Evolutionary conservation across 1,140 invertebrate genomes (phyloP), one percentile per base, ranked within the genome.

Genomic region (Drosophila tsacasi): DNA sequence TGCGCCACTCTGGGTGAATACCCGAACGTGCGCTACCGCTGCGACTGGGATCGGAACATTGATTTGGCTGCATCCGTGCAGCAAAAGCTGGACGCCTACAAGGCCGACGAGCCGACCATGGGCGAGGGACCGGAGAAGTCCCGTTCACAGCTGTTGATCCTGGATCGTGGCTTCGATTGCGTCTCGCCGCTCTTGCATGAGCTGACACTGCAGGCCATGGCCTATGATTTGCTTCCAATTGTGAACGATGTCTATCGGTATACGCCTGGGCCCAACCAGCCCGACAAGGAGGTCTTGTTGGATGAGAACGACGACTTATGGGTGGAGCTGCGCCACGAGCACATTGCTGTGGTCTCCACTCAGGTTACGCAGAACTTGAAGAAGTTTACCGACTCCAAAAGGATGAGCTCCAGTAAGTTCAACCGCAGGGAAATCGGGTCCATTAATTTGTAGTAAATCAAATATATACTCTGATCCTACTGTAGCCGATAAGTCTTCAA

Each of bases 291-390:
- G 94, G 99, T 99, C 8, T 94, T 99, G 5, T 94, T 99, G 62
- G 99, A 99, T 93, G 99, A 99, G 93, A 99, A 99, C 93, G 99
- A 99, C 93, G 99, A 99, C 83, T 94, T 99, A 37, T 99, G 99
- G 99, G 96, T 98, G 7, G 98, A 99, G 76, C 94, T 99, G 49
- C 95, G 99, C 58, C 99, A 99, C 94, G 98, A 99, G 93, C 99
- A 99, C 93, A 99, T 99, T 93, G 99, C 99, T 52, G 97, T 99
- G 39, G 99, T 99, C 0, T 99, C 99, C 19, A 98, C 98, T 94
- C 96, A 96, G 52, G 96, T 97, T 47, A 97, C 96, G 13, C 96
- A 96, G 91, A 97, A 96, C 92, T 93, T 97, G 50, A 97, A 97
- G 92, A 98, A 99, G 92, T 97, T 99, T 93, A 98, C 98, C 21